These are phyloP conservation scores for Drosophila albomicans DNA, from an alignment of 1,140 invertebrate species.

Conservation along the genomic window DNA sequence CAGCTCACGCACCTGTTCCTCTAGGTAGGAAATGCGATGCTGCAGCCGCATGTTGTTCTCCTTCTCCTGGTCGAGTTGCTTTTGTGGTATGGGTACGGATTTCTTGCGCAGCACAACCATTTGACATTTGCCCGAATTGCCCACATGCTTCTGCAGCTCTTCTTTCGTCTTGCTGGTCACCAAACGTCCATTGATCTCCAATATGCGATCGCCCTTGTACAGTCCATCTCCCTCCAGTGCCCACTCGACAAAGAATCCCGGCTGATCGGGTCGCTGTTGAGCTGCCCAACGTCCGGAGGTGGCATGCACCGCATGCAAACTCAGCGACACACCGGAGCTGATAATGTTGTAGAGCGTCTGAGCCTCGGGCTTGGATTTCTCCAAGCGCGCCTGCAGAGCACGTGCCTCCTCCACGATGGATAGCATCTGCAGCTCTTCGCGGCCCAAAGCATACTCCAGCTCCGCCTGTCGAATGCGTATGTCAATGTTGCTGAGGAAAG, in stretches of 20 bases:
- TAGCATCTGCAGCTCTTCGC: slow-evolving; percentile 94
- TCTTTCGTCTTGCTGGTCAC: slow-evolving; percentile 89
- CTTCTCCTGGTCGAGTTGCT: slow-evolving; percentile 84
- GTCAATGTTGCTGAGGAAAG: slow-evolving; percentile 91
- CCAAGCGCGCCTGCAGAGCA: slow-evolving; percentile 91
- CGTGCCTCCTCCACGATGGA: slow-evolving; percentile 93
- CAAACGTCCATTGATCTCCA: slow-evolving; percentile 93
- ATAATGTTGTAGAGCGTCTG: slow-evolving; percentile 79
- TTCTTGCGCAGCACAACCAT: slow-evolving; percentile 87
- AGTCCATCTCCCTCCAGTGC: slow-evolving; percentile 90
- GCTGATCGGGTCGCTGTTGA: slow-evolving; percentile 86
- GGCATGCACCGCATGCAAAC: slow-evolving; percentile 89
- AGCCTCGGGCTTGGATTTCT: slow-evolving; percentile 85
- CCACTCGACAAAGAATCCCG: slow-evolving; percentile 90
- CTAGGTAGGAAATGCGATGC: slow-evolving; percentile 94
- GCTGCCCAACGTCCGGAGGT: slow-evolving; percentile 87
- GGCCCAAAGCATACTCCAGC: slow-evolving; percentile 93
- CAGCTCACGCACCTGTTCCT: slow-evolving; percentile 93
- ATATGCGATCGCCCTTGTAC: slow-evolving; percentile 91
- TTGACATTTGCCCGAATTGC: slow-evolving; percentile 83
- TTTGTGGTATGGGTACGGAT: slow-evolving; percentile 67
- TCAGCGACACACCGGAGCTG: slow-evolving; percentile 84
- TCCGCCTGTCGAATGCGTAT: slow-evolving; percentile 95
- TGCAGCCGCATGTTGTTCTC: slow-evolving; percentile 93
- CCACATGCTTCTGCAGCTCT: slow-evolving; percentile 87